Base-by-base conservation (phyloP, 1,140 invertebrate species). In the Drosophila sproati region DNA sequence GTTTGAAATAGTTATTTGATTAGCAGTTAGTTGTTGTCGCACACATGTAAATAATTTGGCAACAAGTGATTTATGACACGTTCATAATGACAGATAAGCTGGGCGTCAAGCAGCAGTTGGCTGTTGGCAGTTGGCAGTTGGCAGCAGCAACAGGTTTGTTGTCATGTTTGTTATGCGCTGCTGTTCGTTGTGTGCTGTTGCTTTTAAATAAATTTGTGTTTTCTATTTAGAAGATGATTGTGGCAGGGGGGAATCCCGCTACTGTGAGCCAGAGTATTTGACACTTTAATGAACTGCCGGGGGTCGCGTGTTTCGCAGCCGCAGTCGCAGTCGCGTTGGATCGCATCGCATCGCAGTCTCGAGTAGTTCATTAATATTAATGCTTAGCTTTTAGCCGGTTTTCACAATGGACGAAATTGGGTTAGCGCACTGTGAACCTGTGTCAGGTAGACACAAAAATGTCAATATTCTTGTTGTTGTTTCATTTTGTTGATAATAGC, bases 211-310 rank as follows among this genome's bases (percentile, higher is more conserved):
- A 89, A 71, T 89, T 80, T 77, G 12, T 54, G 20, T 63, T 32
- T 83, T 75, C 68, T 41, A 8, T 45, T 32, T 62, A 47, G 20
- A 35, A 51, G 8, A 32, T 37, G 12, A 3, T 12, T 2, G 12
- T 20, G 41, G 20, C 2, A 31, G 7, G 10, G 54, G 37, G 31
- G 59, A 20, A 20, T 20, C 20, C 20, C 20, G 20, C 20, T 20
- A 20, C 20, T 20, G 78, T 73, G 45, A 76, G 80, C 62, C 68
- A 62, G 54, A 83, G 67, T 85, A 82, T 90, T 89, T 85, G 85
- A 89, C 85, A 89, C 81, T 89, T 89, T 89, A 89, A 89, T 88
- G 85, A 83, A 88, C 83, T 78, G 85, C 77, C 71, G 29, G 74
- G 63, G 85, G 80, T 88, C 80, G 85, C 85, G 83, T 88, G 83